These are phyloP conservation scores for Diadromus collaris DNA, from an alignment of 2,888 invertebrate genomes.

Conservation along the genomic window DNA sequence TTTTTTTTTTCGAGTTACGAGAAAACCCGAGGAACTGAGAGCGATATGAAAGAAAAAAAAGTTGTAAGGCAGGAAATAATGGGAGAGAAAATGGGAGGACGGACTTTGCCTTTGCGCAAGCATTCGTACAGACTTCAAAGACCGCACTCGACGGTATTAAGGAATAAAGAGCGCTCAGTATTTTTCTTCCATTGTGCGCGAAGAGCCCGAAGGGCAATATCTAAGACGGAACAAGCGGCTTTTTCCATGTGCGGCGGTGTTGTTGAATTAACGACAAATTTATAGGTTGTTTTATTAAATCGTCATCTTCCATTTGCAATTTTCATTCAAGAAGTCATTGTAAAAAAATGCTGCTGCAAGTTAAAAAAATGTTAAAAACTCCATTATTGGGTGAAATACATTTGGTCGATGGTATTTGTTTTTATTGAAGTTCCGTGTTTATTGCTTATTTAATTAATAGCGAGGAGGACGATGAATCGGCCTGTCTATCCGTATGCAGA, in stretches of 20 bases:
- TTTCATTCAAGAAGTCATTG: background rate
- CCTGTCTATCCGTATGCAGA: constrained; percentile 45
- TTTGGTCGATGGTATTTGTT: background rate
- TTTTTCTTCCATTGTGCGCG: constrained; percentile 9
- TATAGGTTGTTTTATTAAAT: background rate
- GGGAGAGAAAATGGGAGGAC: background rate
- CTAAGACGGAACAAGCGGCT: constrained; percentile 3
- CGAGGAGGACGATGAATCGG: constrained; percentile 4
- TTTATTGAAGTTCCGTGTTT: background rate
- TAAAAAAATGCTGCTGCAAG: background rate
- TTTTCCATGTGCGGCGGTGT: background rate
- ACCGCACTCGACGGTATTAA: background rate
- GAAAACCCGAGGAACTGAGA: background rate
- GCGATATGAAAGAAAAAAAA: background rate
- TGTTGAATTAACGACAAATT: background rate
- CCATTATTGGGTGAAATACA: background rate
- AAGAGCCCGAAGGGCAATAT: constrained; percentile 5
- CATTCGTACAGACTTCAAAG: constrained; percentile 9
- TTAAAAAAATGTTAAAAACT: too few relatives aligned
- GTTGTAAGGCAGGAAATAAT: background rate
- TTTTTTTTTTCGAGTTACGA: constrained; percentile 27
- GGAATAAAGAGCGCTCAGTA: constrained; percentile 2
- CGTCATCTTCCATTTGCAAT: background rate
- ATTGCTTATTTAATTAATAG: background rate
- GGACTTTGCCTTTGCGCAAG: constrained; percentile 7